Evolutionary conservation across 2,888 invertebrate species (phyloP), one percentile per base, ranked within the genome.

Genomic region (Cephus sareptanus): DNA sequence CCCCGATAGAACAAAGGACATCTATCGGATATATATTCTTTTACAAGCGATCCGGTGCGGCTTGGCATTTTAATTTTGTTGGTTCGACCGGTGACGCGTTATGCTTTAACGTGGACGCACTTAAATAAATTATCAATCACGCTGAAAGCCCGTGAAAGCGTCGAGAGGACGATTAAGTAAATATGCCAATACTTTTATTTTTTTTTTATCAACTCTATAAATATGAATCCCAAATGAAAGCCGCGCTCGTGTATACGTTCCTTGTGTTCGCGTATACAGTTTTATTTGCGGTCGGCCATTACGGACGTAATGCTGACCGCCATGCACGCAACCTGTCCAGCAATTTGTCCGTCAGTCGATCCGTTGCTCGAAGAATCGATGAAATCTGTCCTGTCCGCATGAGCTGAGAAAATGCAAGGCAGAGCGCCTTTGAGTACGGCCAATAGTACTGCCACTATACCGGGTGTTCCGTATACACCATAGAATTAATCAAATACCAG

Each of bases 91-190:
- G 79, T 83, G 83, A 56, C 56, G 23, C 56, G 83, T 86, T 86
- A 86, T 83, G 83, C 84, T 87, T 85, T 83, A 86, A 85, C 85
- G 84, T 82, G 82, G 77, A 81, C 82, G 86, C 84, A 87, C 85
- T 87, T 87, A 87, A 89, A 89, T 88, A 87, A 89, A 88, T 89
- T 86, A 88, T 87, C 87, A 87, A 87, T 88, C 86, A 84, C 81
- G 83, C 83, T 86, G 87, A 88, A 87, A 89, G 87, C 85, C 81
- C 80, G 79, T 82, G 81, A 82, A 79, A 76, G 75, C 79, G 79
- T 82, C 80, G 80, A 75, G 82, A 75, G 79, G 23, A 56, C 84
- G 85, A 85, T 85, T 84, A 86, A 85, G 81, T 83, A 83, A 86
- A 85, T 84, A 83, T 80, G 79, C 79, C 82, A 80, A 84, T 83